phyloP scores from a whole-genome alignment of 1,140 invertebrate species.

The Drosophila elegans region DNA sequence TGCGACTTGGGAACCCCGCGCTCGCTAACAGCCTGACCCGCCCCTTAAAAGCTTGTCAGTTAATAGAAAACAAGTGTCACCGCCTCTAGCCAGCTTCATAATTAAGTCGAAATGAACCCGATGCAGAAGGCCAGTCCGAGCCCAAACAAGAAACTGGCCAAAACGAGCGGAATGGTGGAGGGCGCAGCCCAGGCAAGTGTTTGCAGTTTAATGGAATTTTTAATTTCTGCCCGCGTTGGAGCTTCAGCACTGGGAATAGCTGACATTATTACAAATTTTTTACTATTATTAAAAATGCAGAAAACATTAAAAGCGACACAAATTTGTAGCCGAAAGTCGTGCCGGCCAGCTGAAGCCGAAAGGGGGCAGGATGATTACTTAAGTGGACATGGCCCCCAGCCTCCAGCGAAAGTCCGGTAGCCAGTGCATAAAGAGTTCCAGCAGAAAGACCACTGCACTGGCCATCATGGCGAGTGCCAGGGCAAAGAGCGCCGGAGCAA shows the following conservation, averaged over 20 bases:
- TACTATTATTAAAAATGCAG: conserved; percentile 69
- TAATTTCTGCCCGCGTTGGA: conserved; percentile 52
- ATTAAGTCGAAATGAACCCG: conserved; percentile 62
- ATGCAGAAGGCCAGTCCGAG: conserved; percentile 19
- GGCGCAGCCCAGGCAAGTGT: conserved; percentile 49
- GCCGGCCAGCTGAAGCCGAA: background rate
- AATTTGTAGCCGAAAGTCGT: conserved; percentile 47
- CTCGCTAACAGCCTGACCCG: conserved; percentile 2
- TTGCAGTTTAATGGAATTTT: conserved; percentile 80
- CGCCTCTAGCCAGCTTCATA: conserved; percentile 46
- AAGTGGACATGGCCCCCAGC: conserved; percentile 31
- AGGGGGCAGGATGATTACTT: conserved; percentile 35
- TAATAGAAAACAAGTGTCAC: conserved; percentile 64
- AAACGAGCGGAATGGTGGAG: background rate
- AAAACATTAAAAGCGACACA: conserved; percentile 46
- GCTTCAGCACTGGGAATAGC: conserved; percentile 40
- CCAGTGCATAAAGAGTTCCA: conserved; percentile 55
- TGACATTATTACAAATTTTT: conserved; percentile 67
- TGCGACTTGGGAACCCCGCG: background rate
- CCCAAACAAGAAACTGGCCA: conserved; percentile 7
- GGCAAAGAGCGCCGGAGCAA: conserved; percentile 66
- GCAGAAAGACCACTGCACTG: conserved; percentile 50
- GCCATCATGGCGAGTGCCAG: conserved; percentile 57
- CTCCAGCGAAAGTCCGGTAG: conserved; percentile 19
- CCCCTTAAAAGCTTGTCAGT: conserved; percentile 60